phyloP scores from a whole-genome alignment of 1,140 invertebrate genomes.

The Penaeus indicus region DNA sequence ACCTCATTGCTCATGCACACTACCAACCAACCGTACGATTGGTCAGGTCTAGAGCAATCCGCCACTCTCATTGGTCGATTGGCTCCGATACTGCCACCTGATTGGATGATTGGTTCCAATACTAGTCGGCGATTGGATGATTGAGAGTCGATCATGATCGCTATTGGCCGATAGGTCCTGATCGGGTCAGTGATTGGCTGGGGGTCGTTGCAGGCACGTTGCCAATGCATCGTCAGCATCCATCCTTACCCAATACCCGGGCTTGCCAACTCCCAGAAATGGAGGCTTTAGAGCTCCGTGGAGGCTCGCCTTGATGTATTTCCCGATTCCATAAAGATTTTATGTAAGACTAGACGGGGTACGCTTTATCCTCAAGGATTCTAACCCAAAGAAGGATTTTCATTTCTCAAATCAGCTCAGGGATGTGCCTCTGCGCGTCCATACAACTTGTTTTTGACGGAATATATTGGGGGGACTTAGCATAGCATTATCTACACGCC shows the following conservation, averaged over 20 bases:
- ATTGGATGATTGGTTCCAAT: slow-evolving; percentile 64
- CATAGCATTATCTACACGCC: slow-evolving; percentile 17
- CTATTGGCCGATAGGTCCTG: slow-evolving; percentile 57
- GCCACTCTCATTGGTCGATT: slow-evolving; percentile 62
- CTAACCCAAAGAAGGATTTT: slow-evolving; percentile 63
- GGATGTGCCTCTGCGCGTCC: neutral
- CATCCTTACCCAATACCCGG: slow-evolving; percentile 59
- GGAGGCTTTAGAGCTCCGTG: slow-evolving; percentile 46
- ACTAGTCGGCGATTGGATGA: slow-evolving; percentile 59
- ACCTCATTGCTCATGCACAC: slow-evolving; percentile 64
- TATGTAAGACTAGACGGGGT: slow-evolving; percentile 61
- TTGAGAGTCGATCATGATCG: slow-evolving; percentile 58
- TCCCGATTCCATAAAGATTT: slow-evolving; percentile 64
- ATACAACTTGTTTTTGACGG: slow-evolving; percentile 53
- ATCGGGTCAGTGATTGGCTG: slow-evolving; percentile 50
- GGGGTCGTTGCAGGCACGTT: slow-evolving; percentile 34
- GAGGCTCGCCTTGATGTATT: slow-evolving; percentile 60
- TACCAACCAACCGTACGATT: slow-evolving; percentile 62
- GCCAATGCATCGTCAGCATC: slow-evolving; percentile 42
- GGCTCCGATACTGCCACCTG: slow-evolving; percentile 58
- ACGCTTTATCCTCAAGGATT: slow-evolving; percentile 54
- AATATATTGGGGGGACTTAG: slow-evolving; percentile 7
- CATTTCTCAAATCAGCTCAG: slow-evolving; percentile 59
- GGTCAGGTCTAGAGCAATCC: slow-evolving; percentile 58
- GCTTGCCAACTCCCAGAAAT: slow-evolving; percentile 42